Conservation (phyloP, 2,797 vertebrate genomes). For the Microctenopoma stevenorrisi region DNA sequence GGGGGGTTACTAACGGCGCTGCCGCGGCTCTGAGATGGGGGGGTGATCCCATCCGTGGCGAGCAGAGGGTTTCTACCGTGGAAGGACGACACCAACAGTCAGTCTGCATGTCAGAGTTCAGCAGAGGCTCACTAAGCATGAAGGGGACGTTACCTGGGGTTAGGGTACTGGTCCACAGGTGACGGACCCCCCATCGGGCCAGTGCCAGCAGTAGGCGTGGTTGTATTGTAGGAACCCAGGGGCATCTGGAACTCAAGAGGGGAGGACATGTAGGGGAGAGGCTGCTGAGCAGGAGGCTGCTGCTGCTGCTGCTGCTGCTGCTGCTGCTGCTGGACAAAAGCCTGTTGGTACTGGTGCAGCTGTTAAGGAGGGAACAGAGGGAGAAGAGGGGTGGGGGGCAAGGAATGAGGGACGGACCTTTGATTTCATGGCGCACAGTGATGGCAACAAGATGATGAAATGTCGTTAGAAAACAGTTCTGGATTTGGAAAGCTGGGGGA, state of each 20-base stretch:
- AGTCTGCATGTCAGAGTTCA: no score
- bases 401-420: slow-evolving; percentile 68
- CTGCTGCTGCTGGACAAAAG: slow-evolving; percentile 88
- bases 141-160: slow-evolving; percentile 80
- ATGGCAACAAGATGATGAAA: slow-evolving; percentile 60
- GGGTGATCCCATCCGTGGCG: slow-evolving; percentile 79
- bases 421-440: slow-evolving; percentile 64
- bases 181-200: slow-evolving; percentile 70
- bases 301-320: slow-evolving; percentile 85
- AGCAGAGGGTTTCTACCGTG: slow-evolving; percentile 81
- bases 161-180: slow-evolving; percentile 80
- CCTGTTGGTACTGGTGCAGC: slow-evolving; percentile 95
- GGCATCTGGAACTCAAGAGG: slow-evolving; percentile 90
- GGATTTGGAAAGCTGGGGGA: slow-evolving; percentile 67
- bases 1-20: slow-evolving; percentile 86
- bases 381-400: slow-evolving; percentile 43
- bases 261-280: slow-evolving; percentile 87
- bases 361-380: slow-evolving; percentile 67
- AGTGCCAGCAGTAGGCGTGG: slow-evolving; percentile 65
- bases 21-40: slow-evolving; percentile 83
- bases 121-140: neutral
- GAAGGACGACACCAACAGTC: neutral
- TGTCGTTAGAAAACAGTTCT: slow-evolving; percentile 71
- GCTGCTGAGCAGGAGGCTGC: slow-evolving; percentile 78
- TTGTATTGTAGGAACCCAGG: slow-evolving; percentile 82